phyloP scores from a whole-genome alignment of 2,888 invertebrate species.

The Drosophila anomalata region DNA sequence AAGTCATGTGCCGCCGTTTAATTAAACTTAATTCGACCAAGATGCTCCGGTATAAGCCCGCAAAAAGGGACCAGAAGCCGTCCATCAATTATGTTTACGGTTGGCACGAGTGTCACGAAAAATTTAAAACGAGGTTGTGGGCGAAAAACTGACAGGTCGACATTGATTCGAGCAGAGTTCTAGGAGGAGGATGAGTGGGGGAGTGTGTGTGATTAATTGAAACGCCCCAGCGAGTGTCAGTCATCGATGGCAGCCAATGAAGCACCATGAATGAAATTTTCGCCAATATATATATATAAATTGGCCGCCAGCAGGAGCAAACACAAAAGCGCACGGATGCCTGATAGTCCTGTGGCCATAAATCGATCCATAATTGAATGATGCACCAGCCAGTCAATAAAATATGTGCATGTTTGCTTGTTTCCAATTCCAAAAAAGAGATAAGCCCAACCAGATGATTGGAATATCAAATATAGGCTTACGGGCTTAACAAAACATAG shows the following conservation, averaged over 20 bases:
- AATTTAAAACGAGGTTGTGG: constrained; percentile 41
- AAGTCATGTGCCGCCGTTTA: constrained; percentile 56
- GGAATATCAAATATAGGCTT: not conserved
- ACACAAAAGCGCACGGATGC: constrained; percentile 23
- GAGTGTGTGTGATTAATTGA: constrained; percentile 63
- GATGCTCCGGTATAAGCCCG: constrained; percentile 2
- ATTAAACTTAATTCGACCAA: constrained; percentile 53
- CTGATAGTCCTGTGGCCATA: constrained; percentile 30
- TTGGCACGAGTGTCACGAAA: constrained; percentile 25
- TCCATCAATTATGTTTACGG: constrained; percentile 62
- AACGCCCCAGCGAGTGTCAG: constrained; percentile 57
- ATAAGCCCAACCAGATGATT: not conserved
- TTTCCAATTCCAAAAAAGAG: not conserved
- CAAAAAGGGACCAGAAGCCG: not conserved
- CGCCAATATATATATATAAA: constrained; percentile 30
- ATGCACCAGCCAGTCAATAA: constrained; percentile 40
- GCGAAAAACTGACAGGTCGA: constrained; percentile 33
- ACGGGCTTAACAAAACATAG: not conserved
- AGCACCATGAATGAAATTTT: constrained; percentile 54
- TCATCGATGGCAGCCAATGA: constrained; percentile 53
- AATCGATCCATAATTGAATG: constrained; percentile 69
- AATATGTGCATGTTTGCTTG: not conserved
- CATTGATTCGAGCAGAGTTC: constrained; percentile 34
- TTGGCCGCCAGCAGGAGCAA: constrained; percentile 8
- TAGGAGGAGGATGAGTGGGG: not conserved